Evolutionary conservation across 2,888 invertebrate genomes (phyloP).

Genomic region (Acanthacorydalis orientalis): DNA sequence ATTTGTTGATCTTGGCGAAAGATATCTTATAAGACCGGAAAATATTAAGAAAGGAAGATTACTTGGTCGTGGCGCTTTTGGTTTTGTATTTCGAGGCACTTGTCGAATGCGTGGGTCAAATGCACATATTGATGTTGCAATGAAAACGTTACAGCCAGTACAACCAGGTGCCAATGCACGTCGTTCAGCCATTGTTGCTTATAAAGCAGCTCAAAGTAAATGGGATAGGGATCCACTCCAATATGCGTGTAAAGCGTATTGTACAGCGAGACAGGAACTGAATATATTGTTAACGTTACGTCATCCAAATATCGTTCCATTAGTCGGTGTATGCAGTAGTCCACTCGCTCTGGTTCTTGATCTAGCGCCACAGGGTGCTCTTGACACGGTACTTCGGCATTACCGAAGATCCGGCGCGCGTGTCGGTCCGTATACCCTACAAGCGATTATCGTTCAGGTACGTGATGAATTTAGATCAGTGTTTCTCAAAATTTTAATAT

Average conservation of each 20-base stretch:
- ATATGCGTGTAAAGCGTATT: slow-evolving; percentile 90
- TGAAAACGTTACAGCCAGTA: slow-evolving; percentile 92
- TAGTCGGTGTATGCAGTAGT: slow-evolving; percentile 76
- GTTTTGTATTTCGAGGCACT: slow-evolving; percentile 79
- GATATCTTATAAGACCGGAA: slow-evolving; percentile 65
- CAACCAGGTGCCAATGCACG: slow-evolving; percentile 60
- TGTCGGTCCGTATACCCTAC: slow-evolving; percentile 63
- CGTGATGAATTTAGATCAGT: slow-evolving; percentile 5
- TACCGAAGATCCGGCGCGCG: slow-evolving; percentile 73
- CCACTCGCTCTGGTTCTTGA: slow-evolving; percentile 81
- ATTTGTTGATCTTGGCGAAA: slow-evolving; percentile 74
- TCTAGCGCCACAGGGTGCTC: slow-evolving; percentile 81
- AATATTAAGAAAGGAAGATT: slow-evolving; percentile 59
- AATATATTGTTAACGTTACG: slow-evolving; percentile 69
- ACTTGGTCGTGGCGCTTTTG: slow-evolving; percentile 94
- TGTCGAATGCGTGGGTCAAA: slow-evolving; percentile 43
- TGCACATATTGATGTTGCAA: slow-evolving; percentile 56
- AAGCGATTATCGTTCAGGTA: slow-evolving; percentile 71
- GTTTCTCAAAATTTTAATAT: not conserved
- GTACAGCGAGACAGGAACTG: slow-evolving; percentile 87
- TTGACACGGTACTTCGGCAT: slow-evolving; percentile 68
- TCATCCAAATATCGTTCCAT: slow-evolving; percentile 84
- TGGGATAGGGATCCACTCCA: slow-evolving; percentile 89
- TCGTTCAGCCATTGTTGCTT: slow-evolving; percentile 43
- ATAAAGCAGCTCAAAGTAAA: slow-evolving; percentile 43